phyloP scores from a whole-genome alignment of 2,113 vertebrate genomes.

The Etheostoma cragini region DNA sequence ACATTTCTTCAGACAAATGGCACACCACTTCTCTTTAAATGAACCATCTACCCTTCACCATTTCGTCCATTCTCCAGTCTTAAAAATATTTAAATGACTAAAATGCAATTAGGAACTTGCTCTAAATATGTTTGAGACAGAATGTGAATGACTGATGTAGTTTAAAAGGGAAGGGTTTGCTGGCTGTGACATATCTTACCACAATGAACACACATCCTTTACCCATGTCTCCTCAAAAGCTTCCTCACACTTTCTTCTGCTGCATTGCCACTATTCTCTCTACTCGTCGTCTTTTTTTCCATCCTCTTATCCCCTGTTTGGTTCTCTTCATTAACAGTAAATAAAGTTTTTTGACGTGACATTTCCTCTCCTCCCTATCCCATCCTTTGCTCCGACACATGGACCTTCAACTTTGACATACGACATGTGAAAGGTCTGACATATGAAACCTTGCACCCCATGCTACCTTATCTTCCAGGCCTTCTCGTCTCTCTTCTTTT shows the following conservation, averaged over 20 bases:
- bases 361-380: conserved; percentile 37
- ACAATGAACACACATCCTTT: not conserved
- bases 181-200: not conserved
- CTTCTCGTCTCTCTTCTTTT: not conserved
- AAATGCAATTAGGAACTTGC: not conserved
- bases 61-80: not conserved
- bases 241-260: not conserved
- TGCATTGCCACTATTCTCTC: not conserved
- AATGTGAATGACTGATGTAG: conserved; percentile 6
- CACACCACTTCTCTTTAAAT: conserved; percentile 14
- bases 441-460: conserved; percentile 12
- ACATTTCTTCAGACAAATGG: conserved; percentile 39
- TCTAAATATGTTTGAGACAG: conserved; percentile 9
- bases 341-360: conserved; percentile 54
- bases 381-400: conserved; percentile 25
- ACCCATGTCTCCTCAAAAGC: not conserved
- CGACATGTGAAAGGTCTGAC: conserved; percentile 27
- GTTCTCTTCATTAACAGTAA: conserved; percentile 39
- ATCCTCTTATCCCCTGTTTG: not conserved
- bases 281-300: not conserved
- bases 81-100: conserved; percentile 10
- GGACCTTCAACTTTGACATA: conserved; percentile 25
- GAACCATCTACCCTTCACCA: not conserved
- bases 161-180: not conserved
- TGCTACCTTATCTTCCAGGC: not conserved